phyloP scores from a whole-genome alignment of 2,888 invertebrate genomes.

The Lissocephala sabroskyi region DNA sequence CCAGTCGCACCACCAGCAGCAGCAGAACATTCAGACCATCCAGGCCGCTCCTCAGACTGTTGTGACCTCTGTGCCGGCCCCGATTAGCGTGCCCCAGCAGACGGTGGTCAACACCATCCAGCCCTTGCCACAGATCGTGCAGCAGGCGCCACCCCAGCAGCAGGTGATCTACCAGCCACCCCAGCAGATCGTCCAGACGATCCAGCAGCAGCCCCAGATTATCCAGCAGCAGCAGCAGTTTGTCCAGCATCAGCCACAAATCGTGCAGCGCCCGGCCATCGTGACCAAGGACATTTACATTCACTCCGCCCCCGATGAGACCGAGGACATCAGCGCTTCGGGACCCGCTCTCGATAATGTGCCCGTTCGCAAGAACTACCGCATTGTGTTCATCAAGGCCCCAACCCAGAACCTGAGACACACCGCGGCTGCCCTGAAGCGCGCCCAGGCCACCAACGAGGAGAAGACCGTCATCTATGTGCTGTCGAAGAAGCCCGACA shows the following conservation, averaged over 20 bases:
- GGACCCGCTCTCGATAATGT: slow-evolving; percentile 38
- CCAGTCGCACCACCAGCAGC: slow-evolving; percentile 17
- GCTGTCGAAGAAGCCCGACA: slow-evolving; percentile 69
- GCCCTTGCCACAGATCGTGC: background rate
- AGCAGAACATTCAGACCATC: slow-evolving; percentile 4
- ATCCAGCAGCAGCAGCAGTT: slow-evolving; percentile 31
- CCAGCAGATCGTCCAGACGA: slow-evolving; percentile 14
- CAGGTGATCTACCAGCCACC: slow-evolving; percentile 10
- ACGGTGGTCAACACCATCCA: background rate
- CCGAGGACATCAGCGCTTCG: slow-evolving; percentile 46
- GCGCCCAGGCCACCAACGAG: slow-evolving; percentile 64
- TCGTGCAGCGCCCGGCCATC: slow-evolving; percentile 56
- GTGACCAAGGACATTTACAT: slow-evolving; percentile 69
- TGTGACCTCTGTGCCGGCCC: background rate
- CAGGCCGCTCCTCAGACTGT: background rate
- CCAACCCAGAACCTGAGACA: slow-evolving; percentile 71
- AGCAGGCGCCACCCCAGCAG: slow-evolving; percentile 7
- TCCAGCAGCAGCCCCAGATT: slow-evolving; percentile 8
- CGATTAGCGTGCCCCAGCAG: background rate
- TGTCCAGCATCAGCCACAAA: slow-evolving; percentile 30
- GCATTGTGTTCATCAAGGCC: slow-evolving; percentile 72
- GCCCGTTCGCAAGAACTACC: slow-evolving; percentile 70
- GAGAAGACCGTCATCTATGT: slow-evolving; percentile 72
- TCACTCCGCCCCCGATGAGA: slow-evolving; percentile 69
- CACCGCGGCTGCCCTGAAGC: slow-evolving; percentile 67